Evolutionary conservation across 2,113 vertebrate species (phyloP), one percentile per base, ranked within the genome.

Genomic region (Chloropsis hardwickii): DNA sequence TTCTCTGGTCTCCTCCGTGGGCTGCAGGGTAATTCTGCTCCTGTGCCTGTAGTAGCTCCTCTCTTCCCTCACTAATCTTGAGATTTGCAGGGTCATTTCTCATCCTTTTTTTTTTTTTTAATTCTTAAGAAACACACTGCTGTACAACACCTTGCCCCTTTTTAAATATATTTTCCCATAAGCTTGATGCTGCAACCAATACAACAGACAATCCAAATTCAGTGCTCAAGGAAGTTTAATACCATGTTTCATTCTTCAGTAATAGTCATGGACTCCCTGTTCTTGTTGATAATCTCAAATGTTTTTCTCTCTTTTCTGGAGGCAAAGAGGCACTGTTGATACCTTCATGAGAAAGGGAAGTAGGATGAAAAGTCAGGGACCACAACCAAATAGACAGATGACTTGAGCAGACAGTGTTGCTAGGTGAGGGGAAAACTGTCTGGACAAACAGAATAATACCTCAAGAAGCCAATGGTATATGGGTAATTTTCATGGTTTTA

Each of bases 1-100:
- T 35, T 42, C 21, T 64, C 8, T 44, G 7, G 2, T 69, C 3
- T 40, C 14, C 10, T 58, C 28, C 0, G 0, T 6, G 6, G 11
- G 5, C 35, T 77, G 12, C 35, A 80, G 22, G 16, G 3, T 4
- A 47, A 48, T 33, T 61, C 62, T 53, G 23, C 17, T 66, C 28
- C 7, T 3, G 0, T 40, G 25, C 5, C n/a, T 57, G 9, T 20
- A 31, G 13, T 14, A 67, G 7, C 12, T 87, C 8, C 14, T 84
- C 8, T 3, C 9, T 5, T 45, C 9, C 9, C 14, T 69, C 48
- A 17, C 13, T 84, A 27, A 62, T 11, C 5, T 88, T 19, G 11
- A 14, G 54, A 24, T 85, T 48, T 62, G 2, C 16, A 53, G 14
- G 10, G 3, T 24, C 39, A 35, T 28, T 62, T 66, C 20, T 47